Conservation (phyloP, 2,888 invertebrate species). For the Bombyx huttoni region DNA sequence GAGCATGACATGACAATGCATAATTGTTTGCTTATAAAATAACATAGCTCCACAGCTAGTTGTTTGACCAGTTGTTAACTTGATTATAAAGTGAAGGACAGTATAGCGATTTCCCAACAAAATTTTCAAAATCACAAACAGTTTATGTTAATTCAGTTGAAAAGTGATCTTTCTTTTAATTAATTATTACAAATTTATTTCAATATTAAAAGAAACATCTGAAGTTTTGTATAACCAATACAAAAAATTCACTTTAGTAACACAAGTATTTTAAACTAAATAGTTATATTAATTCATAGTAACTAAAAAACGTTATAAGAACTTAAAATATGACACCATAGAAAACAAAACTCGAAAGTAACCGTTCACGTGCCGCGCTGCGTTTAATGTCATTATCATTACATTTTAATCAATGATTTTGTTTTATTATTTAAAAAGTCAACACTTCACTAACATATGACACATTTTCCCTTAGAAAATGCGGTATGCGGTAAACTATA, state of each 20-base stretch:
- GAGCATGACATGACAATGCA: conserved; percentile 7
- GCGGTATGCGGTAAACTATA: conserved; percentile 68
- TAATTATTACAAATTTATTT: no score
- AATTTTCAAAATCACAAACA: neutral
- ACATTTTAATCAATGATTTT: conserved; percentile 18
- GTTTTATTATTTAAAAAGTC: conserved; percentile 19
- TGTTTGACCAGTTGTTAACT: conserved; percentile 39
- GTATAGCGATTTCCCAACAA: neutral
- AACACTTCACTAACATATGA: conserved; percentile 61
- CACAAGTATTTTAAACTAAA: conserved; percentile 1
- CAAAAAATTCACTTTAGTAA: no score
- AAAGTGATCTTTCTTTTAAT: no score
- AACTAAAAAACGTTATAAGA: conserved; percentile 14
- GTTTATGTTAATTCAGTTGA: neutral
- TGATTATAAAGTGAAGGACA: conserved; percentile 24
- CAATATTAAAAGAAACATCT: no score
- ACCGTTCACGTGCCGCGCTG: conserved; percentile 51
- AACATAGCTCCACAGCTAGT: conserved; percentile 21
- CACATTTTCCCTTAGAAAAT: conserved; percentile 64
- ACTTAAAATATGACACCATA: conserved; percentile 60
- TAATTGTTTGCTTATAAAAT: conserved; percentile 31
- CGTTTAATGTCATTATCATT: conserved; percentile 30
- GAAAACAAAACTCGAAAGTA: conserved; percentile 50
- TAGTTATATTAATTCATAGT: conserved; percentile 3
- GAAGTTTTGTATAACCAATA: no score